Conservation (phyloP, 2,797 vertebrate genomes). For the Gouania willdenowi region DNA sequence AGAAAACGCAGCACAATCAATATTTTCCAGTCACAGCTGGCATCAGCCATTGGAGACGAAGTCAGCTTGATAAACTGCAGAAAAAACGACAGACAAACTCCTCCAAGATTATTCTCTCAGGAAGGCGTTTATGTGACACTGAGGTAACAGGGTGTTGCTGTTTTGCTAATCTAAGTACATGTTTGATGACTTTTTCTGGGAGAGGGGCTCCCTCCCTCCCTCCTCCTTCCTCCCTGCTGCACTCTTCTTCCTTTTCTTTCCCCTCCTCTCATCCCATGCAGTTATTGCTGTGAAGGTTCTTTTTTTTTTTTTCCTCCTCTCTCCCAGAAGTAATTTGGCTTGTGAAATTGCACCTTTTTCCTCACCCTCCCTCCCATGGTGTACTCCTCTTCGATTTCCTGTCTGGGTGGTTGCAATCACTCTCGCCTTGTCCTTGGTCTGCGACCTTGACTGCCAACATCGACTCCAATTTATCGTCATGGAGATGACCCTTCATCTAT, state of each 20-base stretch:
- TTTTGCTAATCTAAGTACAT: slow-evolving; percentile 39
- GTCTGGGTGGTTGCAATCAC: slow-evolving; percentile 78
- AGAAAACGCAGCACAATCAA: slow-evolving; percentile 68
- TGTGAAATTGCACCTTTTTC: slow-evolving; percentile 80
- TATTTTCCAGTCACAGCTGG: slow-evolving; percentile 61
- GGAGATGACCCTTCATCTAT: slow-evolving; percentile 72
- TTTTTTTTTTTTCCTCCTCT: slow-evolving; percentile 72
- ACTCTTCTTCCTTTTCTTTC: slow-evolving; percentile 10
- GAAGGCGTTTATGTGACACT: slow-evolving; percentile 6
- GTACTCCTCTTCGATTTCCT: slow-evolving; percentile 82
- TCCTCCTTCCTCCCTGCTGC: slow-evolving; percentile 16
- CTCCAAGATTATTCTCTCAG: slow-evolving; percentile 12
- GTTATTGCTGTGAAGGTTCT: slow-evolving; percentile 67
- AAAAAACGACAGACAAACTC: slow-evolving; percentile 27
- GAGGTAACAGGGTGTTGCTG: slow-evolving; percentile 30
- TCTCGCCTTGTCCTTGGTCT: slow-evolving; percentile 74
- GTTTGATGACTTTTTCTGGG: slow-evolving; percentile 61
- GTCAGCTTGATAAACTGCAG: slow-evolving; percentile 42
- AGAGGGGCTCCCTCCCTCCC: slow-evolving; percentile 38
- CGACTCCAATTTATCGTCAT: slow-evolving; percentile 60
- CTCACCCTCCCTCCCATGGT: slow-evolving; percentile 43
- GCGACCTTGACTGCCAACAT: slow-evolving; percentile 65
- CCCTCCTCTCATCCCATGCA: slow-evolving; percentile 34
- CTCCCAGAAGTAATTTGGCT: slow-evolving; percentile 79
- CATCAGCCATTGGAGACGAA: slow-evolving; percentile 58